Evolutionary conservation across 2,888 invertebrate genomes (phyloP).

Genomic region (Tachina grossa): DNA sequence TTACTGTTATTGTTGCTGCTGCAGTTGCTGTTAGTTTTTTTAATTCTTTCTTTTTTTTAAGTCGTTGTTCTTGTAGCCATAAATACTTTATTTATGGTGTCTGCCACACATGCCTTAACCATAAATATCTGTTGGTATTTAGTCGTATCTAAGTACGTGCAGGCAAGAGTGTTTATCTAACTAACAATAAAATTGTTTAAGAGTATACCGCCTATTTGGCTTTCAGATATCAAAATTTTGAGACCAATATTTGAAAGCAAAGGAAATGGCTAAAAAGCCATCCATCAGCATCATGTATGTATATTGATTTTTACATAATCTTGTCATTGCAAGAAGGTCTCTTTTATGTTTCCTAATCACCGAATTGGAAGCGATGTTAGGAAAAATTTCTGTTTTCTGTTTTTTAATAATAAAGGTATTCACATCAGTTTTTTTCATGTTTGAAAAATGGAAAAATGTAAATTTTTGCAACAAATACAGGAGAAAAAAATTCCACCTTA

Average conservation of each 20-base stretch:
- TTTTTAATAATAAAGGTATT: no score
- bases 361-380: no score
- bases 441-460: no score
- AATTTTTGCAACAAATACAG: no score
- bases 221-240: slow-evolving; percentile 46
- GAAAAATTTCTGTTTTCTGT: no score
- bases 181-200: slow-evolving; percentile 20
- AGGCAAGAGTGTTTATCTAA: slow-evolving; percentile 12
- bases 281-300: no score
- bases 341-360: no score
- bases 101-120: slow-evolving; percentile 58
- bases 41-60: background rate
- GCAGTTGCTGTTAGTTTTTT: background rate
- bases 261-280: background rate
- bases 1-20: slow-evolving; percentile 15
- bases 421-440: no score
- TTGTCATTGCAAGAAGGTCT: no score
- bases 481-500: no score
- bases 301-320: no score
- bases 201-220: slow-evolving; percentile 36
- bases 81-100: slow-evolving; percentile 64
- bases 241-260: slow-evolving; percentile 4
- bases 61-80: slow-evolving; percentile 47
- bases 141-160: background rate
- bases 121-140: slow-evolving; percentile 41